Evolutionary conservation across 2,113 vertebrate genomes (phyloP).

Genomic region (Triplophysa siluroides): DNA sequence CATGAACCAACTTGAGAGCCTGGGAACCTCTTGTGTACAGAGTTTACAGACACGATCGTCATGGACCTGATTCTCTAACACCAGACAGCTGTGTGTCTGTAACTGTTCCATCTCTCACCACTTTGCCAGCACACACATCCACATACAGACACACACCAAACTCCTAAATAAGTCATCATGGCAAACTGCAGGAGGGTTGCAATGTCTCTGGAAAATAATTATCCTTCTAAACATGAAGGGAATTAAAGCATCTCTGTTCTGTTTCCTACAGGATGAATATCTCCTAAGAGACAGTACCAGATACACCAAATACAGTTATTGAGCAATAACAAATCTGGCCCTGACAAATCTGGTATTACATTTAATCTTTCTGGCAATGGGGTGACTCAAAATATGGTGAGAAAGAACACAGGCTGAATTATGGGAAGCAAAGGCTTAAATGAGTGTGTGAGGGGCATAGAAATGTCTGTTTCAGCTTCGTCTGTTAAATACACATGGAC

Average conservation of each 20-base stretch:
- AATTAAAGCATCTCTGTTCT: conserved; percentile 25
- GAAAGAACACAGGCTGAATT: conserved; percentile 7
- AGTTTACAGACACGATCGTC: conserved; percentile 40
- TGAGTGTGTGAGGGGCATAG: not conserved
- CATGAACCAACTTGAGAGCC: not conserved
- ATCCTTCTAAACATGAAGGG: not conserved
- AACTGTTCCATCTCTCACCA: conserved; percentile 51
- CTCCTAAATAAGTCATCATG: conserved; percentile 19
- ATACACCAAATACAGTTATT: conserved; percentile 38
- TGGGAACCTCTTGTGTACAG: conserved; percentile 41
- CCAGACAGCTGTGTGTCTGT: conserved; percentile 59
- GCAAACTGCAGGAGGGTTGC: conserved; percentile 18
- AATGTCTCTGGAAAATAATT: conserved; percentile 8
- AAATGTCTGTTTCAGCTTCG: not conserved
- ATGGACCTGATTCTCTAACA: conserved; percentile 40
- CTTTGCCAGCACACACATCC: conserved; percentile 53
- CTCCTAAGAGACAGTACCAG: conserved; percentile 24
- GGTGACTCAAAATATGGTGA: conserved; percentile 25
- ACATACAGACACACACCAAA: conserved; percentile 29
- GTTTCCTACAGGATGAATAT: conserved; percentile 24
- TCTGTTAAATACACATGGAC: conserved; percentile 8
- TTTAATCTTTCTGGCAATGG: conserved; percentile 28
- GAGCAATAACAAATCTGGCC: conserved; percentile 5
- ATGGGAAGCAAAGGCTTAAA: not conserved
- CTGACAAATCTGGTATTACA: not conserved